Conservation (phyloP, 2,797 vertebrate genomes). For the Austrolebias charrua region DNA sequence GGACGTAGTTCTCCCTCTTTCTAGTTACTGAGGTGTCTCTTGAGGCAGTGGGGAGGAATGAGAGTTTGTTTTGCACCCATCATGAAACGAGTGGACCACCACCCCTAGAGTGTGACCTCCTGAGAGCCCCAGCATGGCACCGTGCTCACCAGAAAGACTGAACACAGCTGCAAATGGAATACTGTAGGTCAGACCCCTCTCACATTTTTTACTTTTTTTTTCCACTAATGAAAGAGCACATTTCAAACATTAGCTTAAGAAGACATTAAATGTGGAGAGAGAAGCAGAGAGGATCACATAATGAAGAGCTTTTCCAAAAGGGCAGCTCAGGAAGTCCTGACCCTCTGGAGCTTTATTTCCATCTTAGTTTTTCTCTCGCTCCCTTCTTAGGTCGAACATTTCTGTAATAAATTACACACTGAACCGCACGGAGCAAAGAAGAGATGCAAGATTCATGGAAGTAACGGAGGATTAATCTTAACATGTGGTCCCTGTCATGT, state of each 20-base stretch:
- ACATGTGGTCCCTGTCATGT: constrained; percentile 47
- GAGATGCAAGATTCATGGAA: constrained; percentile 28
- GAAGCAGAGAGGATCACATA: constrained; percentile 4
- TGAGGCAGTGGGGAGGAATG: constrained; percentile 70
- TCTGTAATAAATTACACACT: constrained; percentile 35
- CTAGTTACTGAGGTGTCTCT: constrained; percentile 83
- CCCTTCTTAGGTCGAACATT: constrained; percentile 17
- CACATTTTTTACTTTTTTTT: constrained; percentile 3
- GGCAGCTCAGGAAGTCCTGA: constrained; percentile 21
- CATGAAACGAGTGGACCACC: constrained; percentile 48
- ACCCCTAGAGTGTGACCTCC: constrained; percentile 24
- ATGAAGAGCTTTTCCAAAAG: constrained; percentile 24
- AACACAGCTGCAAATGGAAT: constrained; percentile 34
- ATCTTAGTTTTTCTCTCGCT: neutral
- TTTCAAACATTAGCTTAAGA: constrained; percentile 28
- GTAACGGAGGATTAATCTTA: constrained; percentile 25
- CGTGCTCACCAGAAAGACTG: constrained; percentile 33
- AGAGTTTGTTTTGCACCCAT: constrained; percentile 68
- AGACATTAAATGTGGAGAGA: constrained; percentile 27
- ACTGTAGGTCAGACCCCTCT: constrained; percentile 34
- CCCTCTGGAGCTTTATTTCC: constrained; percentile 22
- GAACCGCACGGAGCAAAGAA: constrained; percentile 16
- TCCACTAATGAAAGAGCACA: constrained; percentile 23
- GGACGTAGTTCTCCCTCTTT: constrained; percentile 58
- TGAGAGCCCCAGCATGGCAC: constrained; percentile 38